phyloP scores from a whole-genome alignment of 2,113 vertebrate species.

The Oenanthe oenanthe region DNA sequence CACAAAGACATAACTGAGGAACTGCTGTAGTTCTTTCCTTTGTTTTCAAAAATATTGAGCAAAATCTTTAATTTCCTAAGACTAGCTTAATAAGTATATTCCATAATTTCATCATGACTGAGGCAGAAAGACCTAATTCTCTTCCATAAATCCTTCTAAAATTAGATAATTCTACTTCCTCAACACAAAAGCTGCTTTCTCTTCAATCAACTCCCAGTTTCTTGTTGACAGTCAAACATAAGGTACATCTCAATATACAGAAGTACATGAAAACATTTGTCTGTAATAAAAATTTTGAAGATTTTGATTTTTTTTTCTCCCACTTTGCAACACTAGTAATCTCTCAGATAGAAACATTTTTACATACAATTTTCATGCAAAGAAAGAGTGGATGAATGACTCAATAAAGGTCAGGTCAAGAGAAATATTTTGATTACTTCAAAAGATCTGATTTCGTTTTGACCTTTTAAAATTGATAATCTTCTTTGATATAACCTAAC shows the following conservation, averaged over 20 bases:
- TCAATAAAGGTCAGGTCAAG: not conserved
- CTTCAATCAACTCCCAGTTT: not conserved
- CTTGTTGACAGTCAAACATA: not conserved
- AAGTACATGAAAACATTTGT: not conserved
- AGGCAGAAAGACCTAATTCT: not conserved
- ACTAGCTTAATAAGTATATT: not conserved
- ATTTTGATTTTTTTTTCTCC: not conserved
- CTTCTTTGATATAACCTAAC: not conserved
- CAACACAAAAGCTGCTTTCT: not conserved
- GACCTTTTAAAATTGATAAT: conserved; percentile 18
- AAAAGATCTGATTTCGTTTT: not conserved
- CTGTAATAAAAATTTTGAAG: not conserved
- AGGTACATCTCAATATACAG: not conserved
- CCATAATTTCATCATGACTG: not conserved
- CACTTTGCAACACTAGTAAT: not conserved
- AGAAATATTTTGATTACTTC: conserved; percentile 2
- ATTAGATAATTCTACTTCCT: not conserved
- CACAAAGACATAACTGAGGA: not conserved
- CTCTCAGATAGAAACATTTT: not conserved
- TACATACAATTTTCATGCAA: not conserved
- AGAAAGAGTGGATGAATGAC: not conserved
- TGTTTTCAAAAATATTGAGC: not conserved
- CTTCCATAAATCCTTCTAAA: not conserved
- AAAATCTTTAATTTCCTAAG: not conserved
- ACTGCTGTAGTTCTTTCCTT: not conserved